phyloP scores from a whole-genome alignment of 2,888 invertebrate species.

The Ditylenchus weischeri region DNA sequence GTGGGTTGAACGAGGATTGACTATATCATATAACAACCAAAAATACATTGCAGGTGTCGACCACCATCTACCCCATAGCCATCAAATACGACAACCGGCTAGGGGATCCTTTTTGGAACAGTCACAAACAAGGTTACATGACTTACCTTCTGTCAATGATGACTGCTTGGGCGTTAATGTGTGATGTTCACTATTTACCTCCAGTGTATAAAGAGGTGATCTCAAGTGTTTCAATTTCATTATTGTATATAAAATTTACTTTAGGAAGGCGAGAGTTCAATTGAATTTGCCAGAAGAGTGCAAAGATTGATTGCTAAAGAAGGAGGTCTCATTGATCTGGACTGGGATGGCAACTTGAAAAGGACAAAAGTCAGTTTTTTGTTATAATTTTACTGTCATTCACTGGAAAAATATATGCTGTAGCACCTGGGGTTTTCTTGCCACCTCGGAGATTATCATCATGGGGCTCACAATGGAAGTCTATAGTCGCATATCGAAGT shows the following conservation, averaged over 20 bases:
- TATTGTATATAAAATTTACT: not conserved
- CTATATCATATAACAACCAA: too few species aligned
- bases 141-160: constrained; percentile 77
- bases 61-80: constrained; percentile 93
- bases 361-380: constrained; percentile 61
- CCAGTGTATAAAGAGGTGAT: constrained; percentile 74
- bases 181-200: constrained; percentile 96
- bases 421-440: not conserved
- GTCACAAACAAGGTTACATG: constrained; percentile 68
- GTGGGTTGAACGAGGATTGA: too few species aligned
- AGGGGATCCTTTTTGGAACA: constrained; percentile 99
- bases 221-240: not conserved
- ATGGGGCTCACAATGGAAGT: too few species aligned
- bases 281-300: constrained; percentile 92
- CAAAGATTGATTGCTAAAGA: constrained; percentile 83
- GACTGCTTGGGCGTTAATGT: constrained; percentile 99
- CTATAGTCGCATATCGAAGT: too few species aligned
- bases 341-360: constrained; percentile 97
- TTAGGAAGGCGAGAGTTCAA: constrained; percentile 71
- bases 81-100: constrained; percentile 91
- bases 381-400: not conserved
- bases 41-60: constrained; percentile 64
- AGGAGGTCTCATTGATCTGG: constrained; percentile 85
- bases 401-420: not conserved
- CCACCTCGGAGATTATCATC: too few species aligned